Percentiles rank a stretch among this genome's conserved stretches.
These are phyloP conservation scores for Diglossa cyanea DNA, from an alignment of 2,797 vertebrate species.

Conservation along the genomic window DNA sequence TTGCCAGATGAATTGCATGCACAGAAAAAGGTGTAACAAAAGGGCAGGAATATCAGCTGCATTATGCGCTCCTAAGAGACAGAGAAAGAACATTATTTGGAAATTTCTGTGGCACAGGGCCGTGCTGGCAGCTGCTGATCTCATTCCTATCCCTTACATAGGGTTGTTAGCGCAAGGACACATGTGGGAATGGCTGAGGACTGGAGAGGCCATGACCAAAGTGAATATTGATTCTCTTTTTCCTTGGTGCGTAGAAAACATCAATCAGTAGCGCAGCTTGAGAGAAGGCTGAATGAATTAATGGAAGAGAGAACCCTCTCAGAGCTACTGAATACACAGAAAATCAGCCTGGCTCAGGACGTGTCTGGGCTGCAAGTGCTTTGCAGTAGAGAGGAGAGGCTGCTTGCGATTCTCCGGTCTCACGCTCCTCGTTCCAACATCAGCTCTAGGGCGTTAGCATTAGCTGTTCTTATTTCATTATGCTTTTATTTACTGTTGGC, in stretches of 20 bases:
- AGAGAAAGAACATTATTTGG: not conserved
- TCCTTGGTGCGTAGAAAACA: not conserved
- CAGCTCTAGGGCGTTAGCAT: not conserved
- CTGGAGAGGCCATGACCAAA: not conserved
- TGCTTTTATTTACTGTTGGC: slow-evolving; percentile 11
- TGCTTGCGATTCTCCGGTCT: not conserved
- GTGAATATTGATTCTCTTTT: not conserved
- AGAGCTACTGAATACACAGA: not conserved
- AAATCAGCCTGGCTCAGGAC: not conserved
- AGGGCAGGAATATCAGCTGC: not conserved
- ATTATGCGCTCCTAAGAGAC: not conserved
- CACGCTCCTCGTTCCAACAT: not conserved
- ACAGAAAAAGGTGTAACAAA: not conserved
- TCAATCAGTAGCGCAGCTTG: not conserved
- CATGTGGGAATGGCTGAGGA: not conserved
- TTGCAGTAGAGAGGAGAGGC: not conserved
- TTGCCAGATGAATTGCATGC: not conserved
- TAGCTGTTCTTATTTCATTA: not conserved
- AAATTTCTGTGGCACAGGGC: not conserved
- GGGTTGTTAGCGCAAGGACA: not conserved
- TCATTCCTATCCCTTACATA: not conserved
- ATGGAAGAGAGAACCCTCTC: not conserved
- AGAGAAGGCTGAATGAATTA: not conserved
- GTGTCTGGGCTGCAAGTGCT: not conserved
- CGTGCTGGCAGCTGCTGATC: not conserved